Conservation (phyloP, 37 sponge, comb jelly and placozoan genomes). For the Aplysina aerophoba region DNA sequence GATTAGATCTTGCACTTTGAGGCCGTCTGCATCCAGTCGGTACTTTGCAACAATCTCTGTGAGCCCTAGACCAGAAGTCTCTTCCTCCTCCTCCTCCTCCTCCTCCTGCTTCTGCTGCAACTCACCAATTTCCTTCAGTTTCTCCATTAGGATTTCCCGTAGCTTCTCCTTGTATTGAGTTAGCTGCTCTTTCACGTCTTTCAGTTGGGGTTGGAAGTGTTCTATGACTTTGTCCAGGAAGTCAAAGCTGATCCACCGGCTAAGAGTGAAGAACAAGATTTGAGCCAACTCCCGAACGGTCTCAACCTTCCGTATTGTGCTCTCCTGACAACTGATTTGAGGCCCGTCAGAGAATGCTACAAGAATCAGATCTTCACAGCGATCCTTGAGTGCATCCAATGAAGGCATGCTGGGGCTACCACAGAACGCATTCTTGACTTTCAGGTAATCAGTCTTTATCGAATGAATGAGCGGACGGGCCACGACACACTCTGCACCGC, state of each 20-base stretch:
- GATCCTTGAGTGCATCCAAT: too few species aligned
- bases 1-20: not conserved
- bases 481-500: too few species aligned
- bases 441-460: too few species aligned
- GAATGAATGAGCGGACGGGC: too few species aligned
- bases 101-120: not conserved
- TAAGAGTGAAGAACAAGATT: not conserved
- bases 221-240: not conserved
- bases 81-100: not conserved
- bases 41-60: not conserved
- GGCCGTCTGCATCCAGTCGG: not conserved
- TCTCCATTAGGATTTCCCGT: not conserved
- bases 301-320: too few species aligned
- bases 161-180: not conserved
- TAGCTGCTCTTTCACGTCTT: not conserved
- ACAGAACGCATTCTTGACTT: too few species aligned
- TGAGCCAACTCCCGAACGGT: not conserved
- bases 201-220: not conserved
- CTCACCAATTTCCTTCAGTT: not conserved
- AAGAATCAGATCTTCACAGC: too few species aligned
- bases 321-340: too few species aligned
- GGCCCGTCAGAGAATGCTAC: too few species aligned
- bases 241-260: slow-evolving; percentile 12
- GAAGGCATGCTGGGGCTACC: too few species aligned
- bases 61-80: not conserved